Evolutionary conservation across 1,140 invertebrate genomes (phyloP).

Genomic region (Drosophila sp.): DNA sequence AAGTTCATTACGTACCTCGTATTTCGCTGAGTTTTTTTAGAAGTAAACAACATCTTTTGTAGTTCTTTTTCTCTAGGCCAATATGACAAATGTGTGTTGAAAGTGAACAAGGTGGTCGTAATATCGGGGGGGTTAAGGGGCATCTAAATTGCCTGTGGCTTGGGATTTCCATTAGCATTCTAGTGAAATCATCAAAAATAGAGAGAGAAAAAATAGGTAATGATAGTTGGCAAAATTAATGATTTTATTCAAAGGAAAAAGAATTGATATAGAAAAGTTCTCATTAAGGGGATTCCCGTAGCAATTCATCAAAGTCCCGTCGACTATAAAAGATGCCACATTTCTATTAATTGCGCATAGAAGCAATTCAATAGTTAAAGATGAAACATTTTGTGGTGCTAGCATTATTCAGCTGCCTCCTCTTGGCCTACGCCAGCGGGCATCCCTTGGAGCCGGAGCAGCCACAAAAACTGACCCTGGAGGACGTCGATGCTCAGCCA

Average conservation of each 20-base stretch:
- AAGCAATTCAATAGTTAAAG: constrained; percentile 45
- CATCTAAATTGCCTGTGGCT: constrained; percentile 20
- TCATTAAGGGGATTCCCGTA: constrained; percentile 50
- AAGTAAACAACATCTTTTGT: constrained; percentile 23
- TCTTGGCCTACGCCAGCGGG: constrained; percentile 13
- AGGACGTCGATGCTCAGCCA: constrained; percentile 50
- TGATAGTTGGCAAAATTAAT: constrained; percentile 60
- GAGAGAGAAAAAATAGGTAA: constrained; percentile 27
- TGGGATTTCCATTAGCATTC: constrained; percentile 53
- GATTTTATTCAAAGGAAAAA: constrained; percentile 49
- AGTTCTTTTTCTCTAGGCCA: constrained; percentile 39
- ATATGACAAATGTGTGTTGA: constrained; percentile 22
- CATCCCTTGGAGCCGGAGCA: constrained; percentile 48
- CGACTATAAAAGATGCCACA: constrained; percentile 54
- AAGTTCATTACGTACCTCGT: constrained; percentile 25
- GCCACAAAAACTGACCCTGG: constrained; percentile 43
- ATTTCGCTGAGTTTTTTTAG: neutral
- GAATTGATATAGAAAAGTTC: constrained; percentile 15
- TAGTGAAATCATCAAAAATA: constrained; percentile 56
- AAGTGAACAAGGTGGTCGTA: constrained; percentile 2
- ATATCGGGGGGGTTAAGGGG: neutral
- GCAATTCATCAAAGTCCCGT: neutral
- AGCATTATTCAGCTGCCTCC: constrained; percentile 32
- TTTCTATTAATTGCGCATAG: constrained; percentile 23
- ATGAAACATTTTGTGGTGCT: constrained; percentile 60